These are phyloP conservation scores for Terrapene triunguis DNA, from an alignment of 2,113 vertebrate species.

Conservation along the genomic window DNA sequence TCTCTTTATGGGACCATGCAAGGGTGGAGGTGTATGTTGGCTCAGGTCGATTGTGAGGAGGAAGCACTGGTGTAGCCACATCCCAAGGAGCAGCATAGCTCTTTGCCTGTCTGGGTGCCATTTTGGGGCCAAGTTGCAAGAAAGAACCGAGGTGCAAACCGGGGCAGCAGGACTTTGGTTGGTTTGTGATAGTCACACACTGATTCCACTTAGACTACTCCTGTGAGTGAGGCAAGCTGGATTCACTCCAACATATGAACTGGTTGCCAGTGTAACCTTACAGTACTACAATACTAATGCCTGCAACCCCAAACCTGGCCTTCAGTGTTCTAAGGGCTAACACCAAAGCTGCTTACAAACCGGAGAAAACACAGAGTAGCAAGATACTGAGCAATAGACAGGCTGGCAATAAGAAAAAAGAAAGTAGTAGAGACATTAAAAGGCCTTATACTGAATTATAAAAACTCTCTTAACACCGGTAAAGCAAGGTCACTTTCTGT, in stretches of 20 bases:
- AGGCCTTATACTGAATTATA: conserved; percentile 72
- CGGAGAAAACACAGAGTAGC: conserved; percentile 24
- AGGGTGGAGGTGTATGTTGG: background rate
- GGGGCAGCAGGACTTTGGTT: background rate
- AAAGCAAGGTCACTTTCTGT: conserved; percentile 44
- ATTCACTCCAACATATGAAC: background rate
- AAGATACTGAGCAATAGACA: conserved; percentile 35
- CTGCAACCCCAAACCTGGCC: background rate
- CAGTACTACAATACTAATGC: background rate
- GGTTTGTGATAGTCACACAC: background rate
- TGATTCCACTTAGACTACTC: background rate
- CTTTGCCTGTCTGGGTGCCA: background rate
- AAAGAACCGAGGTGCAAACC: conserved; percentile 9
- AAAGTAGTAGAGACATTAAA: conserved; percentile 57
- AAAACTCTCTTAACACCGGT: conserved; percentile 60
- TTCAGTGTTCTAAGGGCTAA: background rate
- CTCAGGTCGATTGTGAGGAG: background rate
- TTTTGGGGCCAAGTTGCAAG: background rate
- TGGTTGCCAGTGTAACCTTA: background rate
- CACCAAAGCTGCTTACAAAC: background rate
- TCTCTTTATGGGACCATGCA: background rate
- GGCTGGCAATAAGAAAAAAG: conserved; percentile 36
- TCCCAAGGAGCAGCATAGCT: background rate
- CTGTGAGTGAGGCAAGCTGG: background rate
- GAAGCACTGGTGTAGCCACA: background rate